These are phyloP conservation scores for Platyrinchus mystaceus DNA, from an alignment of 2,797 vertebrate species.

Conservation along the genomic window DNA sequence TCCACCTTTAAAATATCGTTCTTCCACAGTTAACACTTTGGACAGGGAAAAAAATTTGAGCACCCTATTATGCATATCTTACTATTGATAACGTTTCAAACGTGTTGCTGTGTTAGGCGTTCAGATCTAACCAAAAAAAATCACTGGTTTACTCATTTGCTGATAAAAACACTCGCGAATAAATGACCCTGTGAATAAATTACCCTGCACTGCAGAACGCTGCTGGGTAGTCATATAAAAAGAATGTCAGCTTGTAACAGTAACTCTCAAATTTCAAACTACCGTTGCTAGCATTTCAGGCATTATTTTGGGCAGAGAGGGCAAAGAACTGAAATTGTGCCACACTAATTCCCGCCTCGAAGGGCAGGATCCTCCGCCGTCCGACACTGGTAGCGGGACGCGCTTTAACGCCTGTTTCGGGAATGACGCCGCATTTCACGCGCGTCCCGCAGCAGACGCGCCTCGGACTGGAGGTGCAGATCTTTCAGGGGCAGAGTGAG, in stretches of 20 bases:
- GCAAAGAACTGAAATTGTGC: neutral
- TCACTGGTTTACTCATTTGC: neutral
- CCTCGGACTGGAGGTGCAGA: rapidly evolving
- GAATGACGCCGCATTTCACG: neutral
- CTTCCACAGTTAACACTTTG: neutral
- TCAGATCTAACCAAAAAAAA: neutral
- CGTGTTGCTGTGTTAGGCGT: rapidly evolving
- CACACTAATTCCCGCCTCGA: neutral
- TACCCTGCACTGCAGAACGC: neutral
- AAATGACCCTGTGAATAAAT: neutral
- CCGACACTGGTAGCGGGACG: no score
- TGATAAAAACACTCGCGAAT: neutral
- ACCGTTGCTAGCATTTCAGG: neutral
- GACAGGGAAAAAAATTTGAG: neutral
- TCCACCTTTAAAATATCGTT: neutral
- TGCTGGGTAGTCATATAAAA: neutral
- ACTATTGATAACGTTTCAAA: neutral
- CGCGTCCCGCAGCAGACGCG: neutral
- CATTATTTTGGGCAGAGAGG: neutral
- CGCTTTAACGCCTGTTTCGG: neutral
- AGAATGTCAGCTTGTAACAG: slow-evolving; percentile 50
- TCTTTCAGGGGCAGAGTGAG: neutral
- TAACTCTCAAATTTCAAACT: slow-evolving; percentile 47
- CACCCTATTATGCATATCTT: neutral
- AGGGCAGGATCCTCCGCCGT: neutral